phyloP scores from a whole-genome alignment of 2,888 invertebrate genomes.

The Cheilosia pagana region DNA sequence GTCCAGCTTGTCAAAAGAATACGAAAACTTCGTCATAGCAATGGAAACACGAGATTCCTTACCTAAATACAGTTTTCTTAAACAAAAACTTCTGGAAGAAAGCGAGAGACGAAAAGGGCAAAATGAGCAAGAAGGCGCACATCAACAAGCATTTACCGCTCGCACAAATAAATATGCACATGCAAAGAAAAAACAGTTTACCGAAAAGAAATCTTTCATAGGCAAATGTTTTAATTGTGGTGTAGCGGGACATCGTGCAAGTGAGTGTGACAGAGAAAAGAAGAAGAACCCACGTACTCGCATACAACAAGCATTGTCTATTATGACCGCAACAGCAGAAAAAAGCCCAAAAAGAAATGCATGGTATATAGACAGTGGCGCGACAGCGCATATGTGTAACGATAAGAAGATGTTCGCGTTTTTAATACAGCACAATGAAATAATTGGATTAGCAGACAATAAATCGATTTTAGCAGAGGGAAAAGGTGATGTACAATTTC shows the following conservation, averaged over 20 bases:
- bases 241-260: constrained; percentile 20
- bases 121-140: too few relatives aligned
- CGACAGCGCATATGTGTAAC: constrained; percentile 53
- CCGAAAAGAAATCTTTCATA: background rate
- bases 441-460: constrained; percentile 62
- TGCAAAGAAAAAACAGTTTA: background rate
- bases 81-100: constrained; percentile 56
- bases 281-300: constrained; percentile 30
- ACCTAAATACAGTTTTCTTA: constrained; percentile 34
- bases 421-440: constrained; percentile 56
- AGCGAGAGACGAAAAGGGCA: constrained; percentile 35
- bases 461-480: constrained; percentile 58
- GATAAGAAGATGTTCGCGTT: constrained; percentile 45
- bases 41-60: constrained; percentile 57
- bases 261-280: constrained; percentile 42
- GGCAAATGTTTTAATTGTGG: constrained; percentile 37
- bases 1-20: constrained; percentile 50
- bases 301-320: constrained; percentile 54
- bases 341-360: constrained; percentile 15
- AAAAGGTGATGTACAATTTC: constrained; percentile 68
- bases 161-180: constrained; percentile 16
- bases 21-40: constrained; percentile 52
- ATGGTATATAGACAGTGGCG: constrained; percentile 61
- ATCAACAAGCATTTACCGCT: constrained; percentile 40
- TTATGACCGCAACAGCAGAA: constrained; percentile 50